Conservation (phyloP, 2,888 invertebrate species). For the Diploptera punctata region DNA sequence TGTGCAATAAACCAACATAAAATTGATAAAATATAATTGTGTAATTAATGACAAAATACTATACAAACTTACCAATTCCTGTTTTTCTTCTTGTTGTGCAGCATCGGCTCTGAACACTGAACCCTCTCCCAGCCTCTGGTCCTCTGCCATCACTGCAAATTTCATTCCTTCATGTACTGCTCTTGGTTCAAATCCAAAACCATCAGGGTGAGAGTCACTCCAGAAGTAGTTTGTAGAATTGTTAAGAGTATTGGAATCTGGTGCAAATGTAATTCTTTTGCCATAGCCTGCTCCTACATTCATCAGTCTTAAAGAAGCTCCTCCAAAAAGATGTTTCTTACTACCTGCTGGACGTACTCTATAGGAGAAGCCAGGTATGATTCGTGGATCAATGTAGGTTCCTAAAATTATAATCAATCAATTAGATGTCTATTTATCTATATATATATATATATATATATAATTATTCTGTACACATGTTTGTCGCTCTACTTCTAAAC, state of each 20-base stretch:
- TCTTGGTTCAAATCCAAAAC: conserved; percentile 71
- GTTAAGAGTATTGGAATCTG: conserved; percentile 62
- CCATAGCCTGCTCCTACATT: conserved; percentile 79
- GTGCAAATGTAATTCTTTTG: conserved; percentile 74
- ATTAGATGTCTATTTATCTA: too few relatives aligned
- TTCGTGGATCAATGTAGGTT: conserved; percentile 74
- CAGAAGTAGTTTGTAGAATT: conserved; percentile 69
- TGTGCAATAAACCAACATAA: too few relatives aligned
- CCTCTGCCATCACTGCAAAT: conserved; percentile 66
- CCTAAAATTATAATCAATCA: too few relatives aligned
- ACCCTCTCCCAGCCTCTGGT: conserved; percentile 69
- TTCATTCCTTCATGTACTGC: conserved; percentile 71
- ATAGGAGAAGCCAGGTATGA: conserved; percentile 76
- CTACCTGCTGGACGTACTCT: conserved; percentile 70
- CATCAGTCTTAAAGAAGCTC: conserved; percentile 66
- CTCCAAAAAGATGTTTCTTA: conserved; percentile 67
- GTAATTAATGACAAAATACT: too few relatives aligned
- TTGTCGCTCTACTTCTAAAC: too few relatives aligned
- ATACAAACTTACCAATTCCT: conserved; percentile 64
- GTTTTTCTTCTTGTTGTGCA: conserved; percentile 70
- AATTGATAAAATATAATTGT: too few relatives aligned
- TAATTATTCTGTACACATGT: too few relatives aligned
- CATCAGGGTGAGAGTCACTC: conserved; percentile 78
- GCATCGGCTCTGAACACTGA: conserved; percentile 71
- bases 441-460: too few relatives aligned